A percentile compares a stretch with the other conserved stretches of the same genome.
Conservation (phyloP, 2,113 vertebrate genomes). For the Alligator sinensis region DNA sequence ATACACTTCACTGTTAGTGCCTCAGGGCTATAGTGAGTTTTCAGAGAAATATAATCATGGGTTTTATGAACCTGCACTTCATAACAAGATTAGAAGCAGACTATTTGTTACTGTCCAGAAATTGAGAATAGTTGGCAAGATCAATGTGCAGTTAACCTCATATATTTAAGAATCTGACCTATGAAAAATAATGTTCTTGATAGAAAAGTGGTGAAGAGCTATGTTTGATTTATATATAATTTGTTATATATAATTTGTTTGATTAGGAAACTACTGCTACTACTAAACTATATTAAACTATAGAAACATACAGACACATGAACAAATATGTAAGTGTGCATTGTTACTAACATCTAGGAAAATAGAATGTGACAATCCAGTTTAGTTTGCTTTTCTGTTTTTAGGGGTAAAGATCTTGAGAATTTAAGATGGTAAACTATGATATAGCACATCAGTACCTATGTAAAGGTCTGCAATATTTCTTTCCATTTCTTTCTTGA, state of each 20-base stretch:
- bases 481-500: slow-evolving; percentile 8
- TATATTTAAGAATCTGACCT: background rate
- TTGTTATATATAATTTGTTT: background rate
- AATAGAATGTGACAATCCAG: background rate
- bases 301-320: background rate
- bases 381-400: background rate
- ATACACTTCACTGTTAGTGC: slow-evolving; percentile 13
- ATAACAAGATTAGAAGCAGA: slow-evolving; percentile 31
- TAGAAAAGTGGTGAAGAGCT: background rate
- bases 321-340: accelerated
- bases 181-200: background rate
- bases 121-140: background rate
- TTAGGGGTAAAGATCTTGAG: background rate
- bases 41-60: slow-evolving; percentile 24
- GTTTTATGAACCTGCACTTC: slow-evolving; percentile 50
- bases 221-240: accelerated
- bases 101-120: slow-evolving; percentile 22
- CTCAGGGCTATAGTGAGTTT: slow-evolving; percentile 17
- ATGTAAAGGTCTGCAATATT: slow-evolving; percentile 21
- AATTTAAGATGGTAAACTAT: background rate
- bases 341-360: background rate
- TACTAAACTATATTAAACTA: background rate
- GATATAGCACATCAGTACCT: slow-evolving; percentile 3
- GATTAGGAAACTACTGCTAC: background rate
- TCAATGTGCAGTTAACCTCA: background rate